phyloP scores from a whole-genome alignment of 1,140 invertebrate species.

The Microplitis demolitor region DNA sequence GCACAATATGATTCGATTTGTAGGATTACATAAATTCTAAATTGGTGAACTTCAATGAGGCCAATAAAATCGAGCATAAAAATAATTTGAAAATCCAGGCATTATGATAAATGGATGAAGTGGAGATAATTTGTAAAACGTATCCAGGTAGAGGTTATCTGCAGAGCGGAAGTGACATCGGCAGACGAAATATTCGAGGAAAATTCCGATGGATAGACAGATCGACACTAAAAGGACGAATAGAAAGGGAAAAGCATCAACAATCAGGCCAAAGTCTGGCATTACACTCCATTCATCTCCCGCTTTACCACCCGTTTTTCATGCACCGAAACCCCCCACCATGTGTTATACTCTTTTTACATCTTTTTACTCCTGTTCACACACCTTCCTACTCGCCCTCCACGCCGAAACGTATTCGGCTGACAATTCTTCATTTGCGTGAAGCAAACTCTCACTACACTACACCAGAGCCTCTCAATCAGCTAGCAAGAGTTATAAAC shows the following conservation, averaged over 20 bases:
- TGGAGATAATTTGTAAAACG: neutral
- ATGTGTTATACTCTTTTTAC: neutral
- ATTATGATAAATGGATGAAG: neutral
- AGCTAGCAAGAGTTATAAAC: constrained; percentile 46
- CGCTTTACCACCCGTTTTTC: constrained; percentile 31
- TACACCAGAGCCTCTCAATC: constrained; percentile 28
- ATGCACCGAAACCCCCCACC: neutral
- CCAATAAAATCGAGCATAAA: no score
- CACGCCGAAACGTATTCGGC: constrained; percentile 48
- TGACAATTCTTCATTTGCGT: constrained; percentile 63
- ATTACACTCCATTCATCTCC: constrained; percentile 61
- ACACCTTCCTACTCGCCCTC: constrained; percentile 34
- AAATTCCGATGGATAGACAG: constrained; percentile 56
- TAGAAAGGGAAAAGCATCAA: constrained; percentile 46
- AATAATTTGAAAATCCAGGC: no score
- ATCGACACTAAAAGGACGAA: constrained; percentile 28
- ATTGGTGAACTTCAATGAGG: no score
- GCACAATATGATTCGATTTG: no score
- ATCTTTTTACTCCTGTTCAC: neutral
- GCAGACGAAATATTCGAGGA: constrained; percentile 54
- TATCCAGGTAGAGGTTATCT: constrained; percentile 33
- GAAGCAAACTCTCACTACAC: constrained; percentile 48
- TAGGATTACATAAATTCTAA: neutral
- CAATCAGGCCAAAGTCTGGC: constrained; percentile 57
- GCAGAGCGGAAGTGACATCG: constrained; percentile 53